phyloP scores from a whole-genome alignment of 1,140 invertebrate species.

The Solenopsis fugax region DNA sequence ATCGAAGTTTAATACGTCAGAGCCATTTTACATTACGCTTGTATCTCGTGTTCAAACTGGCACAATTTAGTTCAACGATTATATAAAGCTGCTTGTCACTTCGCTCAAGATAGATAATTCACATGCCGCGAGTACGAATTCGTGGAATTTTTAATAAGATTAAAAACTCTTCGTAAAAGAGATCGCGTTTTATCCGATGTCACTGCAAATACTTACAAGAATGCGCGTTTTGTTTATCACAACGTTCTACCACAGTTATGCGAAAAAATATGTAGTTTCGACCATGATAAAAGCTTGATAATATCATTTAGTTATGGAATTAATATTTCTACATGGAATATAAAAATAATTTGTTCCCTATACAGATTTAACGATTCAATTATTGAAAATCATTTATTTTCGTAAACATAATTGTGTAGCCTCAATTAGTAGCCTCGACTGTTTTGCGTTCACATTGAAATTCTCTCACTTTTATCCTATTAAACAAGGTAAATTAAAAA shows the following conservation, averaged over 20 bases:
- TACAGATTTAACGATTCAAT: neutral
- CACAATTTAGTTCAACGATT: constrained; percentile 43
- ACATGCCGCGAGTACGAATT: constrained; percentile 21
- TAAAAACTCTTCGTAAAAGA: neutral
- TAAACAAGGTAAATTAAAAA: neutral
- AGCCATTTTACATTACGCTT: constrained; percentile 22
- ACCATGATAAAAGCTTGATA: neutral
- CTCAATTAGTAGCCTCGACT: neutral
- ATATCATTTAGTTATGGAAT: neutral
- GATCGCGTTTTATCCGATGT: constrained; percentile 3
- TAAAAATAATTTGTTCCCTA: neutral
- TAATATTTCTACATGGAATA: constrained; percentile 11
- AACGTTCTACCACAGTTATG: neutral
- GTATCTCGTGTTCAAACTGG: neutral
- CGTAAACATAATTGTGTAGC: neutral
- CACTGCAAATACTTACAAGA: neutral
- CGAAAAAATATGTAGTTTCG: neutral
- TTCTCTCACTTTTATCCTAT: neutral
- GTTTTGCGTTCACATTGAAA: neutral
- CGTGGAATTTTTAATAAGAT: constrained; percentile 58
- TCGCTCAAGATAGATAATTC: constrained; percentile 23
- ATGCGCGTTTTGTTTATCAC: constrained; percentile 2
- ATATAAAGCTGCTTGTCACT: constrained; percentile 40
- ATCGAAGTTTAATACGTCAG: constrained; percentile 40
- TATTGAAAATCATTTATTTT: neutral